Base-by-base conservation (phyloP, 2,888 invertebrate species). In the Caenorhabditis parvicauda region DNA sequence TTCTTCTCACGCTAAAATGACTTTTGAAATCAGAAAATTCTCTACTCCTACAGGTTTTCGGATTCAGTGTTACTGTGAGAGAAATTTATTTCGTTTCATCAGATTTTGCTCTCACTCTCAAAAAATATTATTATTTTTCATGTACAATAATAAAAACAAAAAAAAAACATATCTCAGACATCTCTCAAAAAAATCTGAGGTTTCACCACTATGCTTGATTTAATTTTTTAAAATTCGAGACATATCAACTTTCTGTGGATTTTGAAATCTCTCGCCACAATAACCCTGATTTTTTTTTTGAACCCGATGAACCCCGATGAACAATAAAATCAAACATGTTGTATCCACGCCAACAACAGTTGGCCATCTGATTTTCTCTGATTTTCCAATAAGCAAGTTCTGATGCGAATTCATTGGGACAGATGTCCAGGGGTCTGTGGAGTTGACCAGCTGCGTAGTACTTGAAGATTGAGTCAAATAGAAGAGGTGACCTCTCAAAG, bases 381-480 rank as follows among this genome's bases (percentile, higher is more conserved):
- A 78, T 72, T 35, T 68, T 67, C 78, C 78, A 78, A 57, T 63
- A 78, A 24, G 57, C 43, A 9, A 78, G 55, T 53, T 78, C 78
- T 32, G 60, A 54, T 4, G 60, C 43, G 32, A 72, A 73, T 43
- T 71, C 70, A 45, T 59, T 57, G 2, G 68, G 63, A 52, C 76
- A 77, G 22, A 76, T 63, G 56, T 75, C 74, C 24, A 74, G 54
- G 7, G 77, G 75, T 46, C 74, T 51, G 51, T 76, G 76, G 1
- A 76, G 59, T 39, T 64, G 66, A 0, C 75, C 75, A 21, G 71
- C 64, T 6, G 67, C 67, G 61, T 80, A 79, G 58, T 70, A 77
- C 47, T 79, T 76, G 68, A 72, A 79, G 19, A 80, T 57, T 0
- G 69, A 56, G 25, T 77, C 76, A 51, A 79, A 79, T 14, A 79